Base-by-base conservation (phyloP, 2,888 invertebrate genomes). In the Melieria picta region DNA sequence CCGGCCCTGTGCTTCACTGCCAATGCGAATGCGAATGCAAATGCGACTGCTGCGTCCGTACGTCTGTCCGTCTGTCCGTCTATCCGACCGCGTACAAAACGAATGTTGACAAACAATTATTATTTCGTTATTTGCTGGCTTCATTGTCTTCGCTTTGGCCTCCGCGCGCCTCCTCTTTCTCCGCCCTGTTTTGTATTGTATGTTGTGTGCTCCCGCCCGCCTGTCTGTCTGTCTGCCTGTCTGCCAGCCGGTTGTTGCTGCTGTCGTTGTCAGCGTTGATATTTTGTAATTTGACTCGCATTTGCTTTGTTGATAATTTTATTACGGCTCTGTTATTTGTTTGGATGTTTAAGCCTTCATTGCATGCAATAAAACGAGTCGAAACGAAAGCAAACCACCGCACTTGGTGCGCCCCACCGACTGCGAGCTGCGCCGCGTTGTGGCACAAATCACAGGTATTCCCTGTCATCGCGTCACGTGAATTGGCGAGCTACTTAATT, bases 51-150 rank as follows among this genome's bases (percentile, higher is more conserved):
- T 30, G 30, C 30, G 30, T 30, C 30, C 30, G 30, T 30, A 30
- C 3, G 30, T 30, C 30, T 2, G 30, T 30, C 0, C 30, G 30
- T 30, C 30, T 30, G 30, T 30, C 30, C 30, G 30, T 30, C 30
- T 30, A 3, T 30, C 30, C 30, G 68, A 71, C 79, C 82, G 79
- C 81, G 82, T 78, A 80, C 81, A 82, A 82, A 82, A 83, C 80
- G 81, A 81, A 82, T 83, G 81, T 82, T 82, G 81, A 81, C 81
- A 81, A 81, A 81, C 82, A 81, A 81, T 82, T 82, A 82, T 81
- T 81, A 82, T 81, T 82, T 81, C 80, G 78, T 81, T 80, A 82
- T 82, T 82, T 48, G 50, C 10, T 42, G 10, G 30, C 13, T 46
- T 5, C n/a, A 13, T 5, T 16, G 46, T 47, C 62, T 9, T 3